These are phyloP conservation scores for Drosophila barbarae DNA, from an alignment of 2,888 invertebrate genomes.

Conservation along the genomic window DNA sequence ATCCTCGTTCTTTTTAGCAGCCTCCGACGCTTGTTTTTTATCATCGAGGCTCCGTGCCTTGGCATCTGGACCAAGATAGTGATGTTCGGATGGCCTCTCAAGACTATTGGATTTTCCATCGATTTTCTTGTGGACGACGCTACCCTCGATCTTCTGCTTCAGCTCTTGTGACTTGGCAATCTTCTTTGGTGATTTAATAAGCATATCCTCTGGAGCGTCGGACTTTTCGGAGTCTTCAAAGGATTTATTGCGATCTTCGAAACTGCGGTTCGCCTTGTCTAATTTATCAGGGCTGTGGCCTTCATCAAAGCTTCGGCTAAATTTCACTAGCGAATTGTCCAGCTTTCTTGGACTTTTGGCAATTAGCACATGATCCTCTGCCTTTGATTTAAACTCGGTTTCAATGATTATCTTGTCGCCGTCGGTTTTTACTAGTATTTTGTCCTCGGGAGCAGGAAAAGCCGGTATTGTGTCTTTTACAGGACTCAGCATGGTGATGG, in stretches of 20 bases:
- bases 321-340: conserved; percentile 83
- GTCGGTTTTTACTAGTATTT: conserved; percentile 86
- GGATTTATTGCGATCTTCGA: conserved; percentile 84
- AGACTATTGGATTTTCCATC: conserved; percentile 85
- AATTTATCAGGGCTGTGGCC: conserved; percentile 82
- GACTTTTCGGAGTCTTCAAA: conserved; percentile 84
- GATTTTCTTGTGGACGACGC: conserved; percentile 83
- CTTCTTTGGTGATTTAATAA: conserved; percentile 83
- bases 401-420: conserved; percentile 86
- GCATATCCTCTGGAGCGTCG: conserved; percentile 79
- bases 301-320: conserved; percentile 84
- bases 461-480: conserved; percentile 86
- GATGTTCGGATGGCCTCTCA: conserved; percentile 83
- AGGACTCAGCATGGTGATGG: conserved; percentile 86
- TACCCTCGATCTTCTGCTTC: conserved; percentile 84
- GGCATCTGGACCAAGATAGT: conserved; percentile 83
- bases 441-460: conserved; percentile 87
- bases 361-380: conserved; percentile 87
- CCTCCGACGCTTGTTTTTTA: conserved; percentile 76
- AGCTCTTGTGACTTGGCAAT: conserved; percentile 83
- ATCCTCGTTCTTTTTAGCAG: conserved; percentile 79
- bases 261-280: conserved; percentile 83
- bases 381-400: conserved; percentile 87
- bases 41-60: conserved; percentile 86
- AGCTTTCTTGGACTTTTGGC: conserved; percentile 87